phyloP scores from a whole-genome alignment of 2,888 invertebrate species.

The Embidobia sp. region DNA sequence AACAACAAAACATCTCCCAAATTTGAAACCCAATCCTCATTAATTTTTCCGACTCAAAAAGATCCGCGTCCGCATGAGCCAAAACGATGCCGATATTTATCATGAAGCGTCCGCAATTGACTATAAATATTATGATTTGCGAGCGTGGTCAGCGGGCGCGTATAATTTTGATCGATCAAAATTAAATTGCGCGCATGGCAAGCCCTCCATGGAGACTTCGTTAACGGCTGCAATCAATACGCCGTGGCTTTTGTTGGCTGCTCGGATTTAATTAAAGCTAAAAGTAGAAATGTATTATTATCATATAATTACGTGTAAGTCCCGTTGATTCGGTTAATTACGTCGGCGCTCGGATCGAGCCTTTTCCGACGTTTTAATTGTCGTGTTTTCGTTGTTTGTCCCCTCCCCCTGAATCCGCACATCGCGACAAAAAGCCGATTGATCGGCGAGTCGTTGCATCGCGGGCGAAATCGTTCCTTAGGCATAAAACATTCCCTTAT shows the following conservation, averaged over 20 bases:
- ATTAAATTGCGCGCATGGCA: constrained; percentile 35
- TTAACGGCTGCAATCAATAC: constrained; percentile 23
- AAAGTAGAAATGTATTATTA: constrained; percentile 41
- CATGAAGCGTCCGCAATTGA: constrained; percentile 22
- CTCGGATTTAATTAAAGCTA: constrained; percentile 24
- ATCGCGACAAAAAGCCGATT: too few species aligned
- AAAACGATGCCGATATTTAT: too few species aligned
- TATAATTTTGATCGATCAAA: constrained; percentile 44
- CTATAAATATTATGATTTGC: constrained; percentile 40
- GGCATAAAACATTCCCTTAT: too few species aligned
- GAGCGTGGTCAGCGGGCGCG: not conserved
- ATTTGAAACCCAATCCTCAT: too few species aligned
- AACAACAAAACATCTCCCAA: too few species aligned
- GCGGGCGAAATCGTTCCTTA: too few species aligned
- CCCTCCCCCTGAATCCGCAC: too few species aligned
- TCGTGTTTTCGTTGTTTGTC: not conserved
- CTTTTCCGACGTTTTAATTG: constrained; percentile 36
- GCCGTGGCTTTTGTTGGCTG: not conserved
- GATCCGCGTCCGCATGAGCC: too few species aligned
- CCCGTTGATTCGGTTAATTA: constrained; percentile 42
- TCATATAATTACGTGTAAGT: constrained; percentile 36
- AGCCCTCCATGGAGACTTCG: constrained; percentile 14
- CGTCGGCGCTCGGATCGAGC: constrained; percentile 10
- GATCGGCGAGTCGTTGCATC: too few species aligned
- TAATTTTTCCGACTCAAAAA: too few species aligned